These are phyloP conservation scores for Hemistola chrysoprasaria DNA, from an alignment of 2,888 invertebrate genomes.

Conservation along the genomic window DNA sequence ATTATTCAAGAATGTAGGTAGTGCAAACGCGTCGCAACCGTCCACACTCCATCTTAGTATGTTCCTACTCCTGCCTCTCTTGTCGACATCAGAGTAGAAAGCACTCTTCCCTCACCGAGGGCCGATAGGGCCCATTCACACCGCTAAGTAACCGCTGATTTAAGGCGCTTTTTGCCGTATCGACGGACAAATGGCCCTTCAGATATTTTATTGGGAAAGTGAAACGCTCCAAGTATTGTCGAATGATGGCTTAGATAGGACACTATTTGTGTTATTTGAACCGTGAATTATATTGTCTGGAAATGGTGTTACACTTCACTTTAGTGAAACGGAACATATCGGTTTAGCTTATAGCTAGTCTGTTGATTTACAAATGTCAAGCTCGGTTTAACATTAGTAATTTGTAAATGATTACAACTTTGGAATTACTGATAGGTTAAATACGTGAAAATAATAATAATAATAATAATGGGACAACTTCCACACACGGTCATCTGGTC, in stretches of 20 bases:
- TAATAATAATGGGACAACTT: too few species aligned
- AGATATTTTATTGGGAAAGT: constrained; percentile 27
- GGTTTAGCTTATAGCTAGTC: neutral
- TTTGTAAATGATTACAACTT: too few species aligned
- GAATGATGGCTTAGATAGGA: constrained; percentile 5
- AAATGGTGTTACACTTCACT: neutral
- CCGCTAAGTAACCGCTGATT: constrained; percentile 54
- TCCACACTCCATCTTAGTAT: constrained; percentile 13
- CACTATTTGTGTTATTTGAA: neutral
- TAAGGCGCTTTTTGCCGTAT: constrained; percentile 33
- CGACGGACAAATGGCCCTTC: constrained; percentile 34
- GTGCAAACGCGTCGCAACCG: neutral
- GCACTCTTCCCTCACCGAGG: constrained; percentile 50
- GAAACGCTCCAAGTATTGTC: constrained; percentile 8
- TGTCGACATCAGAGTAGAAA: constrained; percentile 38
- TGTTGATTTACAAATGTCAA: neutral
- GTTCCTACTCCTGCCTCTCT: constrained; percentile 10
- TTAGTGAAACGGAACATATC: neutral
- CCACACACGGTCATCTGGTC: too few species aligned
- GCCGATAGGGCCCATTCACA: constrained; percentile 38
- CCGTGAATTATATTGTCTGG: neutral
- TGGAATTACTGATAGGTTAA: too few species aligned
- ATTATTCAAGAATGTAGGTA: too few species aligned
- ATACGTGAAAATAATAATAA: too few species aligned
- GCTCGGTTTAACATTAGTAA: too few species aligned